Percentiles rank a stretch among this genome's conserved stretches.
These are phyloP conservation scores for Azemiops feae DNA, from an alignment of 2,113 vertebrate species.

Conservation along the genomic window DNA sequence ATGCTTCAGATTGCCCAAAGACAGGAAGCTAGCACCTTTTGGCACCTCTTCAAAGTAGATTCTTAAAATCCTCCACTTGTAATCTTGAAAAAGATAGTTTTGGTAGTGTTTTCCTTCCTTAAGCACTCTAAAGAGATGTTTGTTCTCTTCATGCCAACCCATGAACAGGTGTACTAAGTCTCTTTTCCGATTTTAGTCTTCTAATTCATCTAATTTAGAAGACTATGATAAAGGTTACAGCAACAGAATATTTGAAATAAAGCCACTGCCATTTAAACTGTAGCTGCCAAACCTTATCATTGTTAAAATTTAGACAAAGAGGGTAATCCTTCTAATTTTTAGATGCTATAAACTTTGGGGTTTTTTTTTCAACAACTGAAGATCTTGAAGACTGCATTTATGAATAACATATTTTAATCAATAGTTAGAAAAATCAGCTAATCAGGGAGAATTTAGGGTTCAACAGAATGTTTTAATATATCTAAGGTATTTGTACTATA, in stretches of 20 bases:
- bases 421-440: slow-evolving; percentile 52
- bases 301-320: background rate
- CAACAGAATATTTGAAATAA: background rate
- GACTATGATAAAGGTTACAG: background rate
- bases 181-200: background rate
- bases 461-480: slow-evolving; percentile 30
- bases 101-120: background rate
- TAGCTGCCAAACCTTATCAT: background rate
- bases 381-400: slow-evolving; percentile 10
- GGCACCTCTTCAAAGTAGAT: background rate
- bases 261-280: background rate
- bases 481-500: background rate
- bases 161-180: slow-evolving; percentile 28
- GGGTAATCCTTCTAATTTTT: background rate
- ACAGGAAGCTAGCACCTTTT: background rate
- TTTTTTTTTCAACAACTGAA: background rate
- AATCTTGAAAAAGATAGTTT: background rate
- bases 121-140: background rate
- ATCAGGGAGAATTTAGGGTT: slow-evolving; percentile 20
- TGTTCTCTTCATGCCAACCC: background rate
- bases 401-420: slow-evolving; percentile 57
- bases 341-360: background rate
- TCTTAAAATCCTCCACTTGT: background rate
- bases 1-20: background rate
- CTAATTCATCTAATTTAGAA: background rate